Conservation (phyloP, 2,113 vertebrate genomes). For the Pterocles gutturalis region DNA sequence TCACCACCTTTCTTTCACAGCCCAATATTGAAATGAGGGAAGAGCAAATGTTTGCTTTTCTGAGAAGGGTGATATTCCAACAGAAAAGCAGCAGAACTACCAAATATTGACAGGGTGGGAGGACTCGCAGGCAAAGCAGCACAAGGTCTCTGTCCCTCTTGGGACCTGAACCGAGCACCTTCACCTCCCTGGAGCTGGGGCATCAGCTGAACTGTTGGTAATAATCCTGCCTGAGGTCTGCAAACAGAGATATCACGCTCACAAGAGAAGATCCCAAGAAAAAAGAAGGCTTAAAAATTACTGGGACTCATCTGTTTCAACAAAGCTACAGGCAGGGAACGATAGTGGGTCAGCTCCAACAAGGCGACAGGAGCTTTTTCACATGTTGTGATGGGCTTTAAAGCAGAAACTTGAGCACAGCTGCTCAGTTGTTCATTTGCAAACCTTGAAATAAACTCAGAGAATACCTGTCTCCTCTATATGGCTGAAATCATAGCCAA, state of each 20-base stretch:
- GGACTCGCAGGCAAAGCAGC: rapidly evolving
- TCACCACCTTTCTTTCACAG: background rate
- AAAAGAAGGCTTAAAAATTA: background rate
- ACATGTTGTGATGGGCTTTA: background rate
- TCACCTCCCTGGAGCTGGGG: background rate
- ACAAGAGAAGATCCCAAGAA: background rate
- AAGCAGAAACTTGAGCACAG: background rate
- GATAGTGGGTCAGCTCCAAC: background rate
- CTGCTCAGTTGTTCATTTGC: background rate
- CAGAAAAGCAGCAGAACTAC: background rate
- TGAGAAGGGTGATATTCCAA: conserved; percentile 8
- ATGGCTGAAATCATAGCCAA: background rate
- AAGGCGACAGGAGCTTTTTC: background rate
- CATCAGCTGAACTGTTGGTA: background rate
- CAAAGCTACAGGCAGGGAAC: background rate
- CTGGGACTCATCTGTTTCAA: background rate
- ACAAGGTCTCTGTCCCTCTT: background rate
- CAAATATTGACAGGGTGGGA: conserved; percentile 21
- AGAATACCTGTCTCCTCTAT: rapidly evolving
- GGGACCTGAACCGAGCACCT: background rate
- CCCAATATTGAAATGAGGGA: background rate
- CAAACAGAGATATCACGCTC: background rate
- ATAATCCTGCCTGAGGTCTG: background rate
- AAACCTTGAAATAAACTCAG: background rate
- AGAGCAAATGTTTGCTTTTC: conserved; percentile 56